Evolutionary conservation across 2,113 vertebrate species (phyloP).

Genomic region (Phasianus colchicus): DNA sequence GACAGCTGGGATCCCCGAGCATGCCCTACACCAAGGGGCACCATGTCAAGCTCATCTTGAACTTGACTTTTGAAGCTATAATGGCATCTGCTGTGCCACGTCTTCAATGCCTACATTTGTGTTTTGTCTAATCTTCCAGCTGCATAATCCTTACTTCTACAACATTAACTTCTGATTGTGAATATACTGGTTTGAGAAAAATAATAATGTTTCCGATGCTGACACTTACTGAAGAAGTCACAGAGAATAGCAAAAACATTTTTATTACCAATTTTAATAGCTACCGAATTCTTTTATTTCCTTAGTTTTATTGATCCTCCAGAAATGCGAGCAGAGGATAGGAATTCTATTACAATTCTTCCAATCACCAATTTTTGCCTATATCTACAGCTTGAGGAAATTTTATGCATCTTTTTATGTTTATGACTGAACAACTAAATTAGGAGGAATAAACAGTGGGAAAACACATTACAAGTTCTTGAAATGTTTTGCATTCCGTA

Average conservation of each 20-base stretch:
- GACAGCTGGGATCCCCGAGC: not conserved
- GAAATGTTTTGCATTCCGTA: not conserved
- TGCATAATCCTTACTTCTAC: not conserved
- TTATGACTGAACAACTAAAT: not conserved
- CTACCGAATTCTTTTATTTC: not conserved
- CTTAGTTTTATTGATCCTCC: not conserved
- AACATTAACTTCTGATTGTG: not conserved
- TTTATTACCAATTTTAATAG: not conserved
- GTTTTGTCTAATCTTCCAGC: not conserved
- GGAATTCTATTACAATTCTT: not conserved
- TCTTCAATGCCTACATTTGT: not conserved
- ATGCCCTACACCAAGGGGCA: not conserved
- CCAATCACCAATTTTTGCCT: not conserved
- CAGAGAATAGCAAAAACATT: not conserved
- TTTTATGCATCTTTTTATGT: not conserved
- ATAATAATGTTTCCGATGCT: not conserved
- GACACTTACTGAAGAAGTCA: not conserved
- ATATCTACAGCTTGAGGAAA: not conserved
- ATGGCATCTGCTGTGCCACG: rapidly evolving
- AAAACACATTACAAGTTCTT: not conserved
- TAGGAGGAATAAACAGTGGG: not conserved
- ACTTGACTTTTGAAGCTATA: not conserved
- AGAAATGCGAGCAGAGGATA: not conserved
- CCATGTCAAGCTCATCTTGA: not conserved
- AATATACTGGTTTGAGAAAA: not conserved